Evolutionary conservation across 2,888 invertebrate genomes (phyloP).

Genomic region (Graphium colonna): DNA sequence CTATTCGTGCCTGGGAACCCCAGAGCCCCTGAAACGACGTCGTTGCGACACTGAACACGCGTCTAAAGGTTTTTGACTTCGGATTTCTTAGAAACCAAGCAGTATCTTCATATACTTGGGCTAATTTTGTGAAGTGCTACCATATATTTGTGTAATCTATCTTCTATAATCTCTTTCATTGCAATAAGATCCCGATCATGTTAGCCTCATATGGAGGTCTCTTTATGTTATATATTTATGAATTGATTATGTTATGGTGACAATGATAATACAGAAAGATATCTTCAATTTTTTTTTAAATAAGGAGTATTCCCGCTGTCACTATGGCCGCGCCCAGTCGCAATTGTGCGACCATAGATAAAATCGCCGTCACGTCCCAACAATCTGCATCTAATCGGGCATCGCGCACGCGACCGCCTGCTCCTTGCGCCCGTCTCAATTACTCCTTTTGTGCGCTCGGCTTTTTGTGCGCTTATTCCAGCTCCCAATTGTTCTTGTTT

Average conservation of each 20-base stretch:
- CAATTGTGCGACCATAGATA: slow-evolving; percentile 37
- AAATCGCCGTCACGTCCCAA: slow-evolving; percentile 53
- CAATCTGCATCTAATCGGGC: slow-evolving; percentile 49
- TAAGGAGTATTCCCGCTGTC: too few relatives aligned
- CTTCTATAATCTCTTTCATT: not conserved
- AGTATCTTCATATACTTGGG: not conserved
- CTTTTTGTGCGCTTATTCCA: slow-evolving; percentile 17
- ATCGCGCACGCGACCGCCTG: slow-evolving; percentile 41
- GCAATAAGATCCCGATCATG: not conserved
- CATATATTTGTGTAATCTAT: not conserved
- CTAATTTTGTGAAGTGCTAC: not conserved
- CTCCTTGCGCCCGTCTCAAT: slow-evolving; percentile 32
- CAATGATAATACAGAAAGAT: too few relatives aligned
- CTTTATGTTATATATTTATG: too few relatives aligned
- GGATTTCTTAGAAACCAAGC: not conserved
- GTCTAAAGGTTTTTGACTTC: slow-evolving; percentile 2
- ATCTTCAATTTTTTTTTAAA: too few relatives aligned
- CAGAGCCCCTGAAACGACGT: slow-evolving; percentile 2
- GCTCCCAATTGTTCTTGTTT: slow-evolving; percentile 4
- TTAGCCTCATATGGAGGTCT: too few relatives aligned
- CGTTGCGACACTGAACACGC: slow-evolving; percentile 17
- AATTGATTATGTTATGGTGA: too few relatives aligned
- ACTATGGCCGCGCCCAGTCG: slow-evolving; percentile 31
- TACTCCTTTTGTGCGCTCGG: slow-evolving; percentile 39
- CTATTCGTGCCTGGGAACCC: slow-evolving; percentile 8